Evolutionary conservation across 1,140 invertebrate genomes (phyloP).

Genomic region (Trichonephila clavipes): DNA sequence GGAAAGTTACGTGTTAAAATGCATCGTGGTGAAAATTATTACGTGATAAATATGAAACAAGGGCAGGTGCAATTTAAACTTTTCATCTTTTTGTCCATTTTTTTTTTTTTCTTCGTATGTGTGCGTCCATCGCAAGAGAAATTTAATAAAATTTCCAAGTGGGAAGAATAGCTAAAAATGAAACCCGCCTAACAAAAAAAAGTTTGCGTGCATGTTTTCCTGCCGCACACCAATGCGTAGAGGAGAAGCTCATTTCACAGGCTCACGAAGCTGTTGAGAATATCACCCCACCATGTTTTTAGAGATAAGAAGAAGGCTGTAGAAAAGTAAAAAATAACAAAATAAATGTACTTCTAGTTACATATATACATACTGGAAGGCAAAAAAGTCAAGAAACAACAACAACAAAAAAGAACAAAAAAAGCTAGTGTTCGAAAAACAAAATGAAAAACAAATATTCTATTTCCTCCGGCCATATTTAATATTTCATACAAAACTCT

Average conservation of each 20-base stretch:
- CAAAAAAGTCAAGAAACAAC: not conserved
- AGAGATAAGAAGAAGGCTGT: not conserved
- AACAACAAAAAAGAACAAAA: not conserved
- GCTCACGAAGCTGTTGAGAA: not conserved
- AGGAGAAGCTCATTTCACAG: not conserved
- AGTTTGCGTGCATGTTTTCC: not conserved
- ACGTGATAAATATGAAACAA: constrained; percentile 7
- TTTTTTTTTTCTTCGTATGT: not conserved
- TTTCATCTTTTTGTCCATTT: not conserved
- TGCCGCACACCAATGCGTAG: not conserved
- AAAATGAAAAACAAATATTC: constrained; percentile 40
- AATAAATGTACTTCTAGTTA: not conserved
- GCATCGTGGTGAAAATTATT: not conserved
- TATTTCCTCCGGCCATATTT: constrained; percentile 28
- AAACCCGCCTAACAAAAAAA: not conserved
- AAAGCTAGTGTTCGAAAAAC: not conserved
- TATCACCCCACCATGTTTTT: not conserved
- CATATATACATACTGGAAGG: not conserved
- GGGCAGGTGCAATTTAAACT: not conserved
- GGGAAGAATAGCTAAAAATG: not conserved
- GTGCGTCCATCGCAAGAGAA: not conserved
- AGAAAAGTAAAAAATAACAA: not conserved
- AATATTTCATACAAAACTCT: constrained; percentile 35
- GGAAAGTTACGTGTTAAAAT: not conserved
- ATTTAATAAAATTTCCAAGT: constrained; percentile 14